Percentiles rank a stretch among this genome's conserved stretches.
phyloP scores from a whole-genome alignment of 2,113 vertebrate genomes.

The Saiga tatarica region DNA sequence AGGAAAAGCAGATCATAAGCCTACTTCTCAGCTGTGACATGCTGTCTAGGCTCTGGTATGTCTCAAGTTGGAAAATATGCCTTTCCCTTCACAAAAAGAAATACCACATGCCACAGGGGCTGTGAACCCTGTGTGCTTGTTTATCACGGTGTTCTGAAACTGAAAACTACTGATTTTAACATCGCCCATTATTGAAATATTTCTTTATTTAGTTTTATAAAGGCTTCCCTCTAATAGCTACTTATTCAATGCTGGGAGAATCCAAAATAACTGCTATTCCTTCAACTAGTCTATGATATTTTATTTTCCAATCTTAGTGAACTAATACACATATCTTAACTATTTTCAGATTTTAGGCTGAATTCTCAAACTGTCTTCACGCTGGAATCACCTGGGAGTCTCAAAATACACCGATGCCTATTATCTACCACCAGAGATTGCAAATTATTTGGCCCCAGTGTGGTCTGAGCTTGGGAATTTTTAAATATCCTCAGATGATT shows the following conservation, averaged over 20 bases:
- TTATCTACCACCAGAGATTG: not conserved
- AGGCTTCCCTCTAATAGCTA: not conserved
- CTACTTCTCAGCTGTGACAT: conserved; percentile 37
- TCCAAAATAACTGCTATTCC: not conserved
- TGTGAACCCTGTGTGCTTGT: not conserved
- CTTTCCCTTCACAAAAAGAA: conserved; percentile 35
- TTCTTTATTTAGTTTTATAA: not conserved
- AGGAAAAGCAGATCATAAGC: conserved; percentile 34
- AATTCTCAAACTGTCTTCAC: not conserved
- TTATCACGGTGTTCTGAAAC: not conserved
- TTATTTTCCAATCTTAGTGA: conserved; percentile 32
- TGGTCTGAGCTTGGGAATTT: not conserved
- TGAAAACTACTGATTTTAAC: not conserved
- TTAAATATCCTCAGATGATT: not conserved
- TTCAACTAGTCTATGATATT: not conserved
- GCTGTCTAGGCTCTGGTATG: not conserved
- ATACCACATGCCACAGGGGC: not conserved
- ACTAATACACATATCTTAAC: not conserved
- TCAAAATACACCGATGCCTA: not conserved
- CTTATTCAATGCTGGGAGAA: not conserved
- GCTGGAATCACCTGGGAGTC: not conserved
- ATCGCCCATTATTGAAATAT: not conserved
- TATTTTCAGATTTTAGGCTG: not conserved
- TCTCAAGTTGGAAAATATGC: conserved; percentile 36
- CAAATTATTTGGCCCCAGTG: not conserved